Base-by-base conservation (phyloP, 92 coral and sea anemone species). In the Scolanthus callimorphus region DNA sequence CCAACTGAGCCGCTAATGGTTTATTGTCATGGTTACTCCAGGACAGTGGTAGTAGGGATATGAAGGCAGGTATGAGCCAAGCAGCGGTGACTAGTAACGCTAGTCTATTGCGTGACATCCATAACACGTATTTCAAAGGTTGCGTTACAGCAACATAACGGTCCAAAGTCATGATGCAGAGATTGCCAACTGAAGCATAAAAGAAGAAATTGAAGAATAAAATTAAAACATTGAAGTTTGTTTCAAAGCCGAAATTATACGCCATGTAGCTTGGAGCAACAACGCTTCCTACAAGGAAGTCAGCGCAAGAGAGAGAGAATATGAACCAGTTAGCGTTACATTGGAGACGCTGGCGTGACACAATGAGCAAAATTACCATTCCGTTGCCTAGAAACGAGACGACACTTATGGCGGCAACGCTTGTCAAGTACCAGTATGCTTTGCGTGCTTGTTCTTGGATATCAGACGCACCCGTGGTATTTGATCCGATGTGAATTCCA, bases 141-240 rank as follows among this genome's bases (percentile, higher is more conserved):
- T 60, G 67, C 30, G 81, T 62, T 29, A 86, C 82, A 2, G 87
- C 95, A 11, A 82, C 38, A 31, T 77, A 90, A 49, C 95, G 55
- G 31, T 90, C 97, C 38, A 75, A 59, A 25, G 90, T 84, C 70
- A 88, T 64, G 1, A 69, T 86, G 65, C 89, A 86, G 45, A 86
- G 69, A 52, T 86, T 90, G 38, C 69, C 41, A 11, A 80, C 81
- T 1, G 80, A 83, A 4, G 75, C 76, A 52, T 76, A 86, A 11
- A 90, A 55, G n/a, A 86, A 20, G 21, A 70, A 70, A 68, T 86
- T 81, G 55, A 74, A 85, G 34, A 77, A 71, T 20, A 64, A 51
- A 2, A 54, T 38, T 50, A 28, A 50, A 29, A 17, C 38, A 9
- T 19, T 24, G 31, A 31, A 50, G 23, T 46, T n/a, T n/a, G n/a